These are phyloP conservation scores for Macquaria australasica DNA, from an alignment of 2,113 vertebrate species.

Conservation along the genomic window DNA sequence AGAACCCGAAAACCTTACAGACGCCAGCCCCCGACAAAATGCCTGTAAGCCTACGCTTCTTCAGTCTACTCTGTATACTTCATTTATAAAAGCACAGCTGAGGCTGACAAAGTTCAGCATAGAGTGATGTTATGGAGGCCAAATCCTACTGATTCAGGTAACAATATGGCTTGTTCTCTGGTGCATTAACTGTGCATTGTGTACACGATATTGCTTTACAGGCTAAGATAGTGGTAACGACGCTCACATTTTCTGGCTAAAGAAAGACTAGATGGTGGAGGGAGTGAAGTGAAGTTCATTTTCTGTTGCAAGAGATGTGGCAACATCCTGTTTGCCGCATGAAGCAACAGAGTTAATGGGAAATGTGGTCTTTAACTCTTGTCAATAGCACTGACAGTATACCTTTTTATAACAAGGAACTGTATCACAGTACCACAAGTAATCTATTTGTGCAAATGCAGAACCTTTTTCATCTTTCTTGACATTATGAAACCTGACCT, in stretches of 20 bases:
- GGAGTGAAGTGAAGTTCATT: too few relatives aligned
- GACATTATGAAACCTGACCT: not conserved
- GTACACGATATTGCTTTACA: not conserved
- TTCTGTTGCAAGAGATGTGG: not conserved
- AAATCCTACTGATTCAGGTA: not conserved
- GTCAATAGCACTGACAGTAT: not conserved
- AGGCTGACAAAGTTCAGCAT: not conserved
- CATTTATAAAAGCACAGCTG: not conserved
- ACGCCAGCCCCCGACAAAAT: not conserved
- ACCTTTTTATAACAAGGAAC: too few relatives aligned
- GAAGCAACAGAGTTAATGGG: not conserved
- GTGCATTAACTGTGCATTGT: not conserved
- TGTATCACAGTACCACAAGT: not conserved
- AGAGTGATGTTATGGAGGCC: not conserved
- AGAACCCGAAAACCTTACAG: constrained; percentile 73
- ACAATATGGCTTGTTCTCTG: not conserved
- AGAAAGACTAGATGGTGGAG: not conserved
- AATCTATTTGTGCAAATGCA: not conserved
- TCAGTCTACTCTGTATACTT: not conserved
- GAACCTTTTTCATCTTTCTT: not conserved
- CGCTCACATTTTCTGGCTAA: not conserved
- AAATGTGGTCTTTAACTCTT: not conserved
- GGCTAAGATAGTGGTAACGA: not conserved
- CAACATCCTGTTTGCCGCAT: not conserved
- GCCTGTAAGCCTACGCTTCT: constrained; percentile 29